Evolutionary conservation across 1,140 invertebrate species (phyloP).

Genomic region (Macrotrachela quadricornifera): DNA sequence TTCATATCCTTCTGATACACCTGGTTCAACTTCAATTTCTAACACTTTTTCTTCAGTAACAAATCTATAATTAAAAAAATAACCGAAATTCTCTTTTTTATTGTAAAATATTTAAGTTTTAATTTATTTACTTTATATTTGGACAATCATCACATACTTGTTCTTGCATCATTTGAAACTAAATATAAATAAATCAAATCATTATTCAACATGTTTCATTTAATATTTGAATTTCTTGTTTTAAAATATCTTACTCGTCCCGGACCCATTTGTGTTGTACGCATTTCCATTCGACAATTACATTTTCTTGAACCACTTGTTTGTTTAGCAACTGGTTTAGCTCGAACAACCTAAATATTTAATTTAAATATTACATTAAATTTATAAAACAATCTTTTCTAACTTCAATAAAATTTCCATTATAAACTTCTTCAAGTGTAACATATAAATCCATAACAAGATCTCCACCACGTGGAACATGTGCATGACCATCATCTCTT

Average conservation of each 20-base stretch:
- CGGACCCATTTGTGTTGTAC: constrained; percentile 80
- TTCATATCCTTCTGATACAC: constrained; percentile 85
- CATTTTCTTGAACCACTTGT: constrained; percentile 84
- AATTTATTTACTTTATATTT: constrained; percentile 54
- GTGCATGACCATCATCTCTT: background rate
- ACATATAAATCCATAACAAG: constrained; percentile 77
- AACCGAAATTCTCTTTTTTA: no score
- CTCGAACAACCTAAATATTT: constrained; percentile 49
- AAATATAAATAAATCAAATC: no score
- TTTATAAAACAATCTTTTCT: no score
- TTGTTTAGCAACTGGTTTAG: constrained; percentile 82
- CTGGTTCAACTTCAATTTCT: constrained; percentile 88
- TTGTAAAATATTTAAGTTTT: background rate
- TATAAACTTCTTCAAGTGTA: constrained; percentile 84
- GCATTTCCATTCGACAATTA: constrained; percentile 95
- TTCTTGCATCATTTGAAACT: constrained; percentile 90
- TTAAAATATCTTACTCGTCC: constrained; percentile 36
- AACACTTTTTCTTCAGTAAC: constrained; percentile 74
- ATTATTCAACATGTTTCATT: no score
- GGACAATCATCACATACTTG: constrained; percentile 96
- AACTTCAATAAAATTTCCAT: constrained; percentile 76
- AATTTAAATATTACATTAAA: no score
- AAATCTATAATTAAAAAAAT: constrained; percentile 33
- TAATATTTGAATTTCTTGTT: no score
- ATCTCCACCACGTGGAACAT: constrained; percentile 57